Evolutionary conservation across 1,140 invertebrate species (phyloP).

Genomic region (Ephestia elutella): DNA sequence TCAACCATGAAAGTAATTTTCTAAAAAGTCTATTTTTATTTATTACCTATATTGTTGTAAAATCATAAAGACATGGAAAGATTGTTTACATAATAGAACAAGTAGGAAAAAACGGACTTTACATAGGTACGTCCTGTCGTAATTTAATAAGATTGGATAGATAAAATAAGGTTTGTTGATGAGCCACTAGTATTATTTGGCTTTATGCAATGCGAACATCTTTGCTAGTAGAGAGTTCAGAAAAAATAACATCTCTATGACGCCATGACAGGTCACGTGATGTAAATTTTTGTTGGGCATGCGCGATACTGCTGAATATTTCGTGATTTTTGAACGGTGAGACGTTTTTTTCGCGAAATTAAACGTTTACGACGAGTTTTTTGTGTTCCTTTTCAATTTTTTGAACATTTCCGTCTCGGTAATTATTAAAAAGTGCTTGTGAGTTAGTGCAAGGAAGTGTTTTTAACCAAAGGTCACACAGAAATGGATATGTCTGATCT

Average conservation of each 20-base stretch:
- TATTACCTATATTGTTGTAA: too few relatives aligned
- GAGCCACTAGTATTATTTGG: too few relatives aligned
- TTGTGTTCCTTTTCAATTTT: slow-evolving; percentile 15
- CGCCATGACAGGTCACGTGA: slow-evolving; percentile 74
- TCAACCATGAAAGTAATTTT: too few relatives aligned
- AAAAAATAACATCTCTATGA: slow-evolving; percentile 37
- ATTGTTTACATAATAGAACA: too few relatives aligned
- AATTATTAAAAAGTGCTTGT: slow-evolving; percentile 31
- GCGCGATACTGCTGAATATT: slow-evolving; percentile 64
- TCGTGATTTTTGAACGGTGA: slow-evolving; percentile 63
- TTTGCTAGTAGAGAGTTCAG: slow-evolving; percentile 16
- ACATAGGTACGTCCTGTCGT: too few relatives aligned
- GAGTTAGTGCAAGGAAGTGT: slow-evolving; percentile 44
- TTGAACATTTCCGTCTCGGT: slow-evolving; percentile 17
- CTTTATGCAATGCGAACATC: neutral
- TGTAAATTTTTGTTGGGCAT: slow-evolving; percentile 72
- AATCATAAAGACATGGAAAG: too few relatives aligned
- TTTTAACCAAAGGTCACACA: slow-evolving; percentile 52
- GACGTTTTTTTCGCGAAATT: slow-evolving; percentile 40
- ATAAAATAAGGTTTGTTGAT: too few relatives aligned
- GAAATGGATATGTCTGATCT: slow-evolving; percentile 47
- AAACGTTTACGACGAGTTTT: slow-evolving; percentile 25
- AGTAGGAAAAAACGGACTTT: too few relatives aligned
- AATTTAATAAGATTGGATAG: too few relatives aligned
- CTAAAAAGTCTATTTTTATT: too few relatives aligned